Conservation (phyloP, 2,113 vertebrate genomes). For the Leucosticte australis region DNA sequence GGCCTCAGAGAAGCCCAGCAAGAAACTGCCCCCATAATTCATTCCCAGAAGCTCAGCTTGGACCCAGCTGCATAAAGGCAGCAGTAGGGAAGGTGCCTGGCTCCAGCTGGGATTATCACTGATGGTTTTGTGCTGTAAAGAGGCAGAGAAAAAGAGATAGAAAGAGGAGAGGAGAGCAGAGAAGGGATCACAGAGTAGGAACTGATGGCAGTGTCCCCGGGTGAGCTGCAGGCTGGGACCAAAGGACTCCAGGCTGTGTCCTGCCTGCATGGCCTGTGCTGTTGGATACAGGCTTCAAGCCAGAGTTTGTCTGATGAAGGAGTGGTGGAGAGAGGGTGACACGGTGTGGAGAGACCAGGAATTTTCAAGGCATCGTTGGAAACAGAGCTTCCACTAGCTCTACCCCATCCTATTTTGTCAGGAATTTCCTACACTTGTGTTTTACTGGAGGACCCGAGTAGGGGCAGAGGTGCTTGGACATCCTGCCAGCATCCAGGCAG, state of each 20-base stretch:
- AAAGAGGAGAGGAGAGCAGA: background rate
- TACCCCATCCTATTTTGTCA: background rate
- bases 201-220: fast-evolving
- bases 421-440: background rate
- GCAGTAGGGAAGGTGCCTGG: background rate
- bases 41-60: background rate
- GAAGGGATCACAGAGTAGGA: background rate
- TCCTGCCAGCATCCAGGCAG: background rate
- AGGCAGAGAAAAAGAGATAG: background rate
- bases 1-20: background rate
- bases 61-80: background rate
- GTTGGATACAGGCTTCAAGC: background rate
- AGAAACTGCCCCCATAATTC: fast-evolving
- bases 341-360: constrained; percentile 43
- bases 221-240: background rate
- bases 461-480: background rate
- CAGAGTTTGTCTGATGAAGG: background rate
- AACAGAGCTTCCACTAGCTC: background rate
- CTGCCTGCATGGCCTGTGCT: background rate
- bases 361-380: background rate
- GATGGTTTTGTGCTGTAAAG: background rate
- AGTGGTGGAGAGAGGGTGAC: constrained; percentile 50
- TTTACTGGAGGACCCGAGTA: background rate
- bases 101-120: background rate
- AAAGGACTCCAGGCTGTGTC: background rate